Conservation (phyloP, 1,140 invertebrate species). For the Archegozetes longisetosus region DNA sequence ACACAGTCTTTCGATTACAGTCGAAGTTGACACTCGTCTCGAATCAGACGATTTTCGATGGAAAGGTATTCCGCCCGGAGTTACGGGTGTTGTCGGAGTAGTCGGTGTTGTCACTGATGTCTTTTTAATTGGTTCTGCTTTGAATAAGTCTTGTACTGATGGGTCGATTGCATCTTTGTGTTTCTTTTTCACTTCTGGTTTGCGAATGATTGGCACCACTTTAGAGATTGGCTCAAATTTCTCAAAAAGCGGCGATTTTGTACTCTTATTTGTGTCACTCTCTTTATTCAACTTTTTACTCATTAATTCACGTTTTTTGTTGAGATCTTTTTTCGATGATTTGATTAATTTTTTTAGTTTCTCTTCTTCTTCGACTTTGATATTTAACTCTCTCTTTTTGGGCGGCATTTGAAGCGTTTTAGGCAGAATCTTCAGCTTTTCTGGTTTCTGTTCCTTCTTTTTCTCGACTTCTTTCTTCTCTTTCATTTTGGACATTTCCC, state of each 20-base stretch:
- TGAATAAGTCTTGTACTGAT: conserved; percentile 12
- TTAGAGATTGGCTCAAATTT: not conserved
- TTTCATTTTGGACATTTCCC: not conserved
- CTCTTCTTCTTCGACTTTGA: conserved; percentile 2
- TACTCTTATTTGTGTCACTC: not conserved
- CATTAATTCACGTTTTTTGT: conserved; percentile 2
- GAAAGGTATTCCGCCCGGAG: not conserved
- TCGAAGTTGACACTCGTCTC: not conserved
- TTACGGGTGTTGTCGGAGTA: conserved; percentile 3
- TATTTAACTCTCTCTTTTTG: not conserved
- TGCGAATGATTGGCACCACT: conserved; percentile 2
- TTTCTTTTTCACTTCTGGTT: conserved; percentile 5
- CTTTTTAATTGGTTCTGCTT: conserved; percentile 10
- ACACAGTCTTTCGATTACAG: conserved; percentile 11
- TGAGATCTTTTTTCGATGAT: conserved; percentile 11
- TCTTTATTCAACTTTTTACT: not conserved
- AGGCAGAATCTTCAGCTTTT: not conserved
- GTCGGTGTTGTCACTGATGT: not conserved
- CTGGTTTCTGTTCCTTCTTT: not conserved
- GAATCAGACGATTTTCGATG: conserved; percentile 6
- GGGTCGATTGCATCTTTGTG: not conserved
- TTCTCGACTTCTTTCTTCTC: not conserved
- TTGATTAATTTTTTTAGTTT: conserved; percentile 15
- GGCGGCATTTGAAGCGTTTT: not conserved
- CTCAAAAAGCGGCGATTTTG: not conserved